Evolutionary conservation across 2,888 invertebrate genomes (phyloP), one percentile per base, ranked within the genome.

Genomic region (Dinocampus coccinellae): DNA sequence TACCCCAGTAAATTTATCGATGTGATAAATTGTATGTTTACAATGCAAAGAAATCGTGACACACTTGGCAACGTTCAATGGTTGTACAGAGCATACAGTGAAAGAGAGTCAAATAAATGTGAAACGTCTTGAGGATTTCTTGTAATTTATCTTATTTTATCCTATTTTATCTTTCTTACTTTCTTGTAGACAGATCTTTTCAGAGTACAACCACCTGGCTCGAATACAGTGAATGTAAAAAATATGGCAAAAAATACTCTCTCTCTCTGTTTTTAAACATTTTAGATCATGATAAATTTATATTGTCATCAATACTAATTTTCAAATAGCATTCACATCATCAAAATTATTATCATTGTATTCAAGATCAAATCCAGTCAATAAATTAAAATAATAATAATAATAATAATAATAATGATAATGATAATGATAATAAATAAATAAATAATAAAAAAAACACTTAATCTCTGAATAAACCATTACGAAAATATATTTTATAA

Each of bases 101-200:
- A 68, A 60, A 61, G 52, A 52, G 52, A 47, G 22, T 29, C 68
- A 60, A 60, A 68, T 68, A 68, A 68, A 68, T 34, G 63, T 52
- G 52, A 26, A n/a, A 26, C 29, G 47, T 42, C n/a, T 62, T 7
- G 3, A 24, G 20, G 24, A 16, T 60, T 24, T 60, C 60, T 60
- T 33, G 16, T 16, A 2, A n/a, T 53, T 42, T 33, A 9, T 29
- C 20, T 42, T 57, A 29, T 24, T 39, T 9, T 24, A n/a, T 34
- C 57, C 42, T 22, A 1, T 62, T 67, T 29, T 11, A 33, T 20
- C 10, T n/a, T 60, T 60, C n/a, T 33, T 36, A 29, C n/a, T 6
- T 7, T 29, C 33, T 65, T 34, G 13, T 20, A 20, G 16, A 16
- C 53, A 64, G 39, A 20, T 66, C 22, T 52, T 11, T 13, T 52